Percentiles rank a stretch among this genome's conserved stretches.
These are phyloP conservation scores for Penaeus japonicus DNA, from an alignment of 1,140 invertebrate genomes.

Conservation along the genomic window DNA sequence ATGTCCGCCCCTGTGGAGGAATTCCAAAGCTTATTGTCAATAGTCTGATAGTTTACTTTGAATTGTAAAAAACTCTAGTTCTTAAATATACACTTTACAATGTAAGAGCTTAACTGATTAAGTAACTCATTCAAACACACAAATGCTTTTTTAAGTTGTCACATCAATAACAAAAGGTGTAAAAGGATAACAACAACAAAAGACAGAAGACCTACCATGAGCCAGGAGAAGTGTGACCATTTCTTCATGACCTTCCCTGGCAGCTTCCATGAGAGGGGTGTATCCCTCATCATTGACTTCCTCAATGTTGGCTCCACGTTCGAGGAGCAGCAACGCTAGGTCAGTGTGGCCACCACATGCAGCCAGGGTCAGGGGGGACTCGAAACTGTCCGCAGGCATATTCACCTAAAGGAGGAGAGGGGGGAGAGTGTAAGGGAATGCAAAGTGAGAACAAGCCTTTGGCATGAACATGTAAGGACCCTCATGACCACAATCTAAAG, in stretches of 20 bases:
- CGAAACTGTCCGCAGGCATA: conserved; percentile 99
- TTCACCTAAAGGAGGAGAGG: conserved; percentile 75
- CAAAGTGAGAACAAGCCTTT: neutral
- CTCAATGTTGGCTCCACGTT: conserved; percentile 97
- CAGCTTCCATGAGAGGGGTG: conserved; percentile 98
- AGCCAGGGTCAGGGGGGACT: conserved; percentile 96
- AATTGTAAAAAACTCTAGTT: too few relatives aligned
- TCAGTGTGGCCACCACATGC: conserved; percentile 99
- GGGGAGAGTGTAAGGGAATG: neutral
- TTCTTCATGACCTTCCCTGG: conserved; percentile 96
- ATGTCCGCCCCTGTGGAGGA: conserved; percentile 82
- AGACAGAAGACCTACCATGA: conserved; percentile 72
- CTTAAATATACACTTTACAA: too few relatives aligned
- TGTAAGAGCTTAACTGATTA: too few relatives aligned
- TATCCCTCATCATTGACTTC: conserved; percentile 99
- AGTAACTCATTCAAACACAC: too few relatives aligned
- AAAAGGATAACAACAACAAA: neutral
- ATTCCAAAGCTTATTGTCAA: neutral
- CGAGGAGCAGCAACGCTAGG: conserved; percentile 91
- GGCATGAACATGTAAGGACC: too few relatives aligned
- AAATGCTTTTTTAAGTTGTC: too few relatives aligned
- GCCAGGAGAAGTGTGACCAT: conserved; percentile 94
- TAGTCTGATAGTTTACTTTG: too few relatives aligned
- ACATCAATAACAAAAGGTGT: neutral
- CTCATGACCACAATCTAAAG: too few relatives aligned